Evolutionary conservation across 2,113 vertebrate species (phyloP), one percentile per base, ranked within the genome.

Genomic region (Mus spicilegus): DNA sequence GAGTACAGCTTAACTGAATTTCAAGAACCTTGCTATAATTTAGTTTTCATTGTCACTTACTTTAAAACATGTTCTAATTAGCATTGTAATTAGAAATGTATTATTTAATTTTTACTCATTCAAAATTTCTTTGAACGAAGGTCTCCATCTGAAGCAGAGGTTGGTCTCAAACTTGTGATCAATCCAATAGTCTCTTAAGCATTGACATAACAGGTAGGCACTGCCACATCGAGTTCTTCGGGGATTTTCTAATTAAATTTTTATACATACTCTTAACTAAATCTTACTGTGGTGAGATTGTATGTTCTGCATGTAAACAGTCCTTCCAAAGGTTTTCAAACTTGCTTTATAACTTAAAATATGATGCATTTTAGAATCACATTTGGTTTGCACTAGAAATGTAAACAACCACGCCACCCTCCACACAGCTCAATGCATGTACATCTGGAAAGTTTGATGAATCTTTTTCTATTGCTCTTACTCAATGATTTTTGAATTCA

Each of bases 41-140:
- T 63, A 82, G 42, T 91, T 84, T 95, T 89, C 10, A 9, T 70
- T 81, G 20, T 65, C 6, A 51, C 28, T 82, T 54, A 72, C 51
- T n/a, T 95, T 5, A 69, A 85, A 87, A 56, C 54, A n/a, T 28
- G 46, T 75, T 87, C 1, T 33, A 86, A 67, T 81, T 95, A 89
- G 2, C 20, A 58, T 72, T 72, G 4, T 46, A 28, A 80, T 70
- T 81, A 91, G 12, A 97, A 92, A 86, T 86, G 2, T 49, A 56
- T 51, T 77, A 0, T 7, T 89, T 94, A 80, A 81, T 80, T 86
- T 86, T 63, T 12, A 81, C 76, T 63, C 46, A 67, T 73, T 92
- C 82, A 5, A 30, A 69, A 33, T 49, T 42, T 26, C 67, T 87
- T 70, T 51, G 46, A 36, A 3, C 0, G 5, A n/a, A 51, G 20